Conservation (phyloP, 2,113 vertebrate genomes). For the Ciconia stormi region DNA sequence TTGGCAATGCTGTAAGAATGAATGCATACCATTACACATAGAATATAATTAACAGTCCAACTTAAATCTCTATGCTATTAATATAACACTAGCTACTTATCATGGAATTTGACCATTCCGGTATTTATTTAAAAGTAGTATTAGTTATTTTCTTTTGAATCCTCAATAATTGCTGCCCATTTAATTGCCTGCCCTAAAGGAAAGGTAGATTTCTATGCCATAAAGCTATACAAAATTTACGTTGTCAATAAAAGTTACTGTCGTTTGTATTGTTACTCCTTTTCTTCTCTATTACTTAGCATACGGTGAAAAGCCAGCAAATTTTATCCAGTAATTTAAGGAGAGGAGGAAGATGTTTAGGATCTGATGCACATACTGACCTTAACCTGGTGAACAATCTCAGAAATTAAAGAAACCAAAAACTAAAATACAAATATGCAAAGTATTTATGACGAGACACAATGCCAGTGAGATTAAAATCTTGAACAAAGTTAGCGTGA, state of each 20-base stretch:
- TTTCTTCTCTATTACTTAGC: background rate
- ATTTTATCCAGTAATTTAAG: background rate
- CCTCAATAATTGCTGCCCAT: background rate
- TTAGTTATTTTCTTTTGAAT: background rate
- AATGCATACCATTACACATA: background rate
- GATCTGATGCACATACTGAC: background rate
- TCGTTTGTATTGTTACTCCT: background rate
- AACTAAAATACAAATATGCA: background rate
- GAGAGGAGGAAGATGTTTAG: background rate
- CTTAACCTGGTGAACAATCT: background rate
- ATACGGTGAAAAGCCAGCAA: background rate
- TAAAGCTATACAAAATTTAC: background rate
- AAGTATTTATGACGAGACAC: background rate
- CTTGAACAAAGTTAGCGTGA: background rate
- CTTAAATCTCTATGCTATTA: background rate
- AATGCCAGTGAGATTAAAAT: background rate
- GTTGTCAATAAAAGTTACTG: background rate
- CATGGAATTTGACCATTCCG: background rate
- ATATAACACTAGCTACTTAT: background rate
- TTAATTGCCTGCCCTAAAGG: background rate
- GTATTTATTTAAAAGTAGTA: background rate
- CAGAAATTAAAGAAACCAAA: background rate
- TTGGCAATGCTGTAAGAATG: background rate
- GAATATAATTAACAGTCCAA: background rate
- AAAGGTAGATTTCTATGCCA: background rate